phyloP scores from a whole-genome alignment of 2,888 invertebrate genomes.

The Callimorpha dominula region DNA sequence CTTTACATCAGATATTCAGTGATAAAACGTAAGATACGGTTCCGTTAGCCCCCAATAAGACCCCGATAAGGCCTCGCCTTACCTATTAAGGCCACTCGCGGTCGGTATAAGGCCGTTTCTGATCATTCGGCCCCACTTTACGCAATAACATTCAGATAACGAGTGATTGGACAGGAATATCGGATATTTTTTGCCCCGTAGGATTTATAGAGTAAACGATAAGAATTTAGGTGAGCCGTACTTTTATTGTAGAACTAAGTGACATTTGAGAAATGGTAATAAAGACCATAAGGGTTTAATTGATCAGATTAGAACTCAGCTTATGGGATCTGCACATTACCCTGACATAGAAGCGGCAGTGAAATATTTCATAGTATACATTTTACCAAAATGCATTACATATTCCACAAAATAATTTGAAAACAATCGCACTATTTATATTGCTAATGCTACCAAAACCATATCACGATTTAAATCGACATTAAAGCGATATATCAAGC shows the following conservation, averaged over 20 bases:
- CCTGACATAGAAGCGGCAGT: background rate
- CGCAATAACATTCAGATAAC: constrained; percentile 60
- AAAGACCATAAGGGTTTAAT: background rate
- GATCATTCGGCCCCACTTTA: constrained; percentile 56
- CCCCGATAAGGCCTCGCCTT: constrained; percentile 44
- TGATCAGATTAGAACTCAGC: background rate
- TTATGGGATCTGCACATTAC: background rate
- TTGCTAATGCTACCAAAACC: no score
- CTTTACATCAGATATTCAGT: constrained; percentile 29
- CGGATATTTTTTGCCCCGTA: constrained; percentile 49
- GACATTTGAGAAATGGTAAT: background rate
- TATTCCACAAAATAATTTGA: no score
- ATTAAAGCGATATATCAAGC: no score
- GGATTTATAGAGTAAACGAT: constrained; percentile 23
- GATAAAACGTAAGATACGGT: constrained; percentile 49
- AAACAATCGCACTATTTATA: no score
- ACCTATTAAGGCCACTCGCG: constrained; percentile 54
- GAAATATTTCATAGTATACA: background rate
- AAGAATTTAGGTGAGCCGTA: constrained; percentile 16
- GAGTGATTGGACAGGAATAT: constrained; percentile 63
- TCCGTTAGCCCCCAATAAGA: constrained; percentile 49
- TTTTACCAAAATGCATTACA: no score
- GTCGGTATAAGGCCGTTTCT: constrained; percentile 22
- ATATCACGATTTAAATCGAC: no score
- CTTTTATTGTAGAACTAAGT: background rate